Percentiles rank a stretch among this genome's conserved stretches.
These are phyloP conservation scores for Aproaerema taeniolella DNA, from an alignment of 2,888 invertebrate species.

Conservation along the genomic window DNA sequence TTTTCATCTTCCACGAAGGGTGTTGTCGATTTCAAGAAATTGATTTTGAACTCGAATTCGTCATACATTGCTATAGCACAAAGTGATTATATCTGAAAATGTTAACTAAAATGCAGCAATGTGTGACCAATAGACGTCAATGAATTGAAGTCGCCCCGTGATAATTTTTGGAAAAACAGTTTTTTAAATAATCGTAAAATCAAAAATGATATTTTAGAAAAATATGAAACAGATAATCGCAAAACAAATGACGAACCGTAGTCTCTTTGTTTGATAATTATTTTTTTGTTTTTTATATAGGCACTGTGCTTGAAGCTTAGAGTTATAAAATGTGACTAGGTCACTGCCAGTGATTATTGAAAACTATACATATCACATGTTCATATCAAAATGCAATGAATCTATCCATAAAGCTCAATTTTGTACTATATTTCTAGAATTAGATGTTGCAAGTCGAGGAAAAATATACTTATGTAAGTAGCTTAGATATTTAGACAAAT, in stretches of 20 bases:
- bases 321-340: background rate
- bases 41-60: too few relatives aligned
- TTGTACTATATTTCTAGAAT: slow-evolving; percentile 70
- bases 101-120: too few relatives aligned
- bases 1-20: too few relatives aligned
- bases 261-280: background rate
- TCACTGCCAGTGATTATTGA: background rate
- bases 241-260: background rate
- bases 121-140: too few relatives aligned
- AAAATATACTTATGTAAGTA: slow-evolving; percentile 55
- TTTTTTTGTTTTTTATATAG: background rate
- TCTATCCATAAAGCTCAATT: slow-evolving; percentile 77
- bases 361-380: slow-evolving; percentile 18
- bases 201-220: background rate
- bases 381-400: slow-evolving; percentile 49
- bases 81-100: too few relatives aligned
- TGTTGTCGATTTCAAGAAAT: too few relatives aligned
- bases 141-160: too few relatives aligned
- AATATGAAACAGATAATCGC: background rate
- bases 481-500: slow-evolving; percentile 52
- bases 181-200: too few relatives aligned
- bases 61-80: too few relatives aligned
- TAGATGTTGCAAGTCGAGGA: slow-evolving; percentile 61
- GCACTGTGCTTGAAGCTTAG: background rate
- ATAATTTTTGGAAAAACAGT: background rate